Percentiles rank a stretch among this genome's conserved stretches.
phyloP scores from a whole-genome alignment of 2,113 vertebrate species.

The Macrotis lagotis region DNA sequence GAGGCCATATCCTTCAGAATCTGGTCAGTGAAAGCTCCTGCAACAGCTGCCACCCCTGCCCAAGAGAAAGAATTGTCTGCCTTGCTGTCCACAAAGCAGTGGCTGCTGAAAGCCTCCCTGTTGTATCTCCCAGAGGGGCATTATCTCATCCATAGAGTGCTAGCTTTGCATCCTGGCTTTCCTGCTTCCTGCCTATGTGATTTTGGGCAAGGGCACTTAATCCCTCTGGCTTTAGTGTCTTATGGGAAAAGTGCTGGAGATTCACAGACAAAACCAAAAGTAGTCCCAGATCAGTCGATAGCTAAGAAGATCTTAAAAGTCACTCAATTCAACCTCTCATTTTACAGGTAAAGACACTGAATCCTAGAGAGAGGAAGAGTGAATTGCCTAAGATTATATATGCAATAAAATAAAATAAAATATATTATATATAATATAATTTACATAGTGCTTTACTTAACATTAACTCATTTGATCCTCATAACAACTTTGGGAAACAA shows the following conservation, averaged over 20 bases:
- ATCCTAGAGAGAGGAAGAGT: not conserved
- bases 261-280: not conserved
- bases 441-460: not conserved
- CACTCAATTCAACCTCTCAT: no score
- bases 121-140: not conserved
- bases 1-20: constrained; percentile 95
- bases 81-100: not conserved
- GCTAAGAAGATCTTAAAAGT: not conserved
- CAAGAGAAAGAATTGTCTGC: not conserved
- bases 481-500: not conserved
- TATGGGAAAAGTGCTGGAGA: not conserved
- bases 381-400: not conserved
- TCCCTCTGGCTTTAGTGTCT: not conserved
- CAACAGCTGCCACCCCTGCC: constrained; percentile 92
- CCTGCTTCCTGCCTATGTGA: not conserved
- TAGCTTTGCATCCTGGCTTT: not conserved
- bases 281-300: not conserved
- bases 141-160: not conserved
- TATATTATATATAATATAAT: no score
- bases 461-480: not conserved
- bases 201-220: not conserved
- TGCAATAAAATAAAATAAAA: not conserved
- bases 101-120: not conserved
- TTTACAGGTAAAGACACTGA: not conserved
- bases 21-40: constrained; percentile 94